Evolutionary conservation across 2,797 vertebrate species (phyloP).

Genomic region (Hephaestus fuliginosus): DNA sequence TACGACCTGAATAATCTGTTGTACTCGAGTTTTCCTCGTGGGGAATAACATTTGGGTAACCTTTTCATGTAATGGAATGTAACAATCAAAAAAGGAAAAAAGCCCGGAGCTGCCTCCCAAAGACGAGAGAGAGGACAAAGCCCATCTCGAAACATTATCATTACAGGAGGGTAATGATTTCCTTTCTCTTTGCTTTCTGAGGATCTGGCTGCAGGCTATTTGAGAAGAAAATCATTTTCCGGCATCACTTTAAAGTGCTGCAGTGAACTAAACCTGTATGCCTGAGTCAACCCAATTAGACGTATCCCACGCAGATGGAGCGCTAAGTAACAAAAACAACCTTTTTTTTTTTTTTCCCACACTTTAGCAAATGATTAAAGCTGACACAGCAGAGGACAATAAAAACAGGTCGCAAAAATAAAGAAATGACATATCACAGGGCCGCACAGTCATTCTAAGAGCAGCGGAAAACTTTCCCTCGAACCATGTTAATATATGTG

Average conservation of each 20-base stretch:
- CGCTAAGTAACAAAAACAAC: slow-evolving; percentile 37
- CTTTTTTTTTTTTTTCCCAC: neutral
- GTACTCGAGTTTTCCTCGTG: slow-evolving; percentile 51
- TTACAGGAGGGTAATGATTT: slow-evolving; percentile 74
- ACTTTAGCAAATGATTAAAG: slow-evolving; percentile 35
- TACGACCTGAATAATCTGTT: slow-evolving; percentile 59
- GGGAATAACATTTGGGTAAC: slow-evolving; percentile 73
- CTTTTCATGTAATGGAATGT: slow-evolving; percentile 72
- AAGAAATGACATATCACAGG: slow-evolving; percentile 3
- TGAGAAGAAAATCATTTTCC: slow-evolving; percentile 60
- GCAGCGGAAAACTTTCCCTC: slow-evolving; percentile 13
- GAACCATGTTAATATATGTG: slow-evolving; percentile 25
- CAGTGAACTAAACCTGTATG: slow-evolving; percentile 39
- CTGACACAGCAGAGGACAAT: slow-evolving; percentile 25
- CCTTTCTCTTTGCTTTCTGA: slow-evolving; percentile 65
- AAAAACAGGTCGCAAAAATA: slow-evolving; percentile 19
- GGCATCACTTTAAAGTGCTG: slow-evolving; percentile 55
- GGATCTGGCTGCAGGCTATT: slow-evolving; percentile 63
- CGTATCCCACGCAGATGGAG: slow-evolving; percentile 22
- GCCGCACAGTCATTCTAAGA: neutral
- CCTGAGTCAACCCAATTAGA: slow-evolving; percentile 65
- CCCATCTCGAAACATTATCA: slow-evolving; percentile 74
- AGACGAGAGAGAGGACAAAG: slow-evolving; percentile 68
- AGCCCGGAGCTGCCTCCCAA: slow-evolving; percentile 63
- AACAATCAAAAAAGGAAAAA: slow-evolving; percentile 71